phyloP scores from a whole-genome alignment of 1,140 invertebrate species.

The Stenopsyche tienmushanensis region DNA sequence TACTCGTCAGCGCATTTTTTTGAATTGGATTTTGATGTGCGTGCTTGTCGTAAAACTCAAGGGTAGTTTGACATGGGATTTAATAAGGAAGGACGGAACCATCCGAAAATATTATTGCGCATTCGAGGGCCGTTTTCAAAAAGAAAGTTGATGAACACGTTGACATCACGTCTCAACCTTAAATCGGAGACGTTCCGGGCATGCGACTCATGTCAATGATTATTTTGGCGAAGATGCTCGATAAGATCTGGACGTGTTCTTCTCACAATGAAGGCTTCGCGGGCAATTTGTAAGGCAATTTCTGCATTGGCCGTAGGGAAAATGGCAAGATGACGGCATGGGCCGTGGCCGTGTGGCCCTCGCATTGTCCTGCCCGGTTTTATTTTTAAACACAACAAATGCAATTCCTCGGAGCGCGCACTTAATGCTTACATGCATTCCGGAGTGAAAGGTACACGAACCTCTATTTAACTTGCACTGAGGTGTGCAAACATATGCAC shows the following conservation, averaged over 20 bases:
- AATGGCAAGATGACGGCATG: neutral
- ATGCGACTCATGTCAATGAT: neutral
- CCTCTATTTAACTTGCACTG: constrained; percentile 3
- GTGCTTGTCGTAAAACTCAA: no score
- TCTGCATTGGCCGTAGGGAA: neutral
- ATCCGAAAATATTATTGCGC: no score
- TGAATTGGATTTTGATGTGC: no score
- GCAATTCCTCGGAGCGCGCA: neutral
- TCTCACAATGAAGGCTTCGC: neutral
- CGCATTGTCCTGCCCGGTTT: constrained; percentile 4
- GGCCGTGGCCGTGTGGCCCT: neutral
- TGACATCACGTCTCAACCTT: no score
- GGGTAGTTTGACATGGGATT: no score
- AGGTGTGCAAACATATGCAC: constrained; percentile 16
- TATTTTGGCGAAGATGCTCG: neutral
- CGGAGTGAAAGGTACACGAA: constrained; percentile 24
- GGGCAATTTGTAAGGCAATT: constrained; percentile 16
- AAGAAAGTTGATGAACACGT: no score
- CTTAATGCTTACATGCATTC: constrained; percentile 18
- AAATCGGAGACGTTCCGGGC: neutral
- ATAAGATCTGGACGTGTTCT: neutral
- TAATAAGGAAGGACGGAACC: no score
- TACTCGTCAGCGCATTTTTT: no score
- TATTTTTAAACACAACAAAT: neutral
- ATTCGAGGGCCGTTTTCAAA: no score